These are phyloP conservation scores for Chrysotoxum bicinctum DNA, from an alignment of 2,888 invertebrate species.

Conservation along the genomic window DNA sequence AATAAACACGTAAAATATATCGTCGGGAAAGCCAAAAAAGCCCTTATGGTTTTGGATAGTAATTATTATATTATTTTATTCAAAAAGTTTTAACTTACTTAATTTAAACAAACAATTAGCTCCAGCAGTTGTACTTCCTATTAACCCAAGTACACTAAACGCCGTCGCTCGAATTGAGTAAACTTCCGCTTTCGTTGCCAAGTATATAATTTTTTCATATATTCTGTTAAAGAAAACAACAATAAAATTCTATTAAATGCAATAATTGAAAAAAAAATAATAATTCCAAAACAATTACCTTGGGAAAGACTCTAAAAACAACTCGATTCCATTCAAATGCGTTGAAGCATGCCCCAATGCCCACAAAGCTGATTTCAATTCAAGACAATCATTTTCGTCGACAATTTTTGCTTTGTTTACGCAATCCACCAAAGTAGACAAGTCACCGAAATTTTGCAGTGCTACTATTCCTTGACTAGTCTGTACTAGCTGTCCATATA, in stretches of 20 bases:
- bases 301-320: slow-evolving; percentile 83
- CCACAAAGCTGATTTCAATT: slow-evolving; percentile 95
- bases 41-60: no score
- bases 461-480: slow-evolving; percentile 83
- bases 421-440: slow-evolving; percentile 77
- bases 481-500: slow-evolving; percentile 91
- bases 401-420: slow-evolving; percentile 83
- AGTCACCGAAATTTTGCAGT: slow-evolving; percentile 78
- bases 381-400: slow-evolving; percentile 87
- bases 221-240: slow-evolving; percentile 75
- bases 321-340: slow-evolving; percentile 88
- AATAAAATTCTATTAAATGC: not conserved
- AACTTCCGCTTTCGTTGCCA: slow-evolving; percentile 91
- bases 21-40: no score
- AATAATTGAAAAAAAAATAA: not conserved
- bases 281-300: slow-evolving; percentile 75
- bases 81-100: slow-evolving; percentile 82
- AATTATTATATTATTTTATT: no score
- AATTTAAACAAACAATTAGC: slow-evolving; percentile 89
- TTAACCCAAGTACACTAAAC: slow-evolving; percentile 90
- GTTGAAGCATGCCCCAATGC: slow-evolving; percentile 92
- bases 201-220: slow-evolving; percentile 83
- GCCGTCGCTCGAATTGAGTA: slow-evolving; percentile 95
- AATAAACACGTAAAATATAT: no score
- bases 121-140: slow-evolving; percentile 92